Evolutionary conservation across 2,888 invertebrate genomes (phyloP).

Genomic region (Heliothis peltigera): DNA sequence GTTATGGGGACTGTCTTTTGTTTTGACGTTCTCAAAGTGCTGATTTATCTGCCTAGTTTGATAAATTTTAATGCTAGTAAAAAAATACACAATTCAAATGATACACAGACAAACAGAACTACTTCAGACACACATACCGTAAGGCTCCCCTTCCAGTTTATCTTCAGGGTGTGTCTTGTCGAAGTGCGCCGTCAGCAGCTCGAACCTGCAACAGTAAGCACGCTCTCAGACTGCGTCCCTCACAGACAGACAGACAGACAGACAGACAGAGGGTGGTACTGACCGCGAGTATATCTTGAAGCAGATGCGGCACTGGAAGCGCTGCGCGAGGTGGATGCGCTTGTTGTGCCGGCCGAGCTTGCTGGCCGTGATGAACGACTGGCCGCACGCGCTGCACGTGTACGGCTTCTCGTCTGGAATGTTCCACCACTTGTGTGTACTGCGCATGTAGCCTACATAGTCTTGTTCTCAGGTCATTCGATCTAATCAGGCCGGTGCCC

Average conservation of each 20-base stretch:
- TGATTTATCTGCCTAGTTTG: no score
- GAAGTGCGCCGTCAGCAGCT: slow-evolving; percentile 82
- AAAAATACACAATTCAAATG: no score
- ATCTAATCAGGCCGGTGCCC: no score
- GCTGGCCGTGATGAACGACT: slow-evolving; percentile 85
- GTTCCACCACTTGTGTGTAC: no score
- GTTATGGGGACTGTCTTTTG: no score
- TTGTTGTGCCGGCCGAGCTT: slow-evolving; percentile 84
- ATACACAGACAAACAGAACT: no score
- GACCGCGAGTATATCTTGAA: slow-evolving; percentile 80
- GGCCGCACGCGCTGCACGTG: slow-evolving; percentile 78
- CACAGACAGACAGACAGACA: no score
- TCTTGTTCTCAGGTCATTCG: no score
- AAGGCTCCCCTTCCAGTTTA: slow-evolving; percentile 84
- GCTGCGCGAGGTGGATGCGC: slow-evolving; percentile 78
- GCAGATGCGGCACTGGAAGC: slow-evolving; percentile 83
- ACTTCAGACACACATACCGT: slow-evolving; percentile 70
- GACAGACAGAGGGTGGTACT: no score
- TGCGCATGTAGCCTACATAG: no score
- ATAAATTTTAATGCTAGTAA: no score
- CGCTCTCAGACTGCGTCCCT: background rate
- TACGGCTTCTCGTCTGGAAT: slow-evolving; percentile 86
- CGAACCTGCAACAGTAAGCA: slow-evolving; percentile 73
- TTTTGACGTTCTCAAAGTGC: no score
- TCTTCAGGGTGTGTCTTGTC: slow-evolving; percentile 83